These are phyloP conservation scores for Chaetodon trifasciatus DNA, from an alignment of 2,797 vertebrate genomes.

Conservation along the genomic window DNA sequence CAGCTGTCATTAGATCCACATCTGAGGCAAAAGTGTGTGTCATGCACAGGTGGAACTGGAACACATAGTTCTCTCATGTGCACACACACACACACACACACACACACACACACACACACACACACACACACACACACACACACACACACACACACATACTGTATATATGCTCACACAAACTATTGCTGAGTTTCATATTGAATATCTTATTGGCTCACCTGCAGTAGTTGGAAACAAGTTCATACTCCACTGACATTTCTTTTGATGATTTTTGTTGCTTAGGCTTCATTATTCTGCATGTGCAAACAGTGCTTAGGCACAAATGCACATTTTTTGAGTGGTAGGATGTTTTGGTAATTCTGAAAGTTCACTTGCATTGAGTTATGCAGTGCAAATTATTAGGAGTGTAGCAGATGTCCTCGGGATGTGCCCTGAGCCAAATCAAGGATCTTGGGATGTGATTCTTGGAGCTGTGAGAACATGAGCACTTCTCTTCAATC, in stretches of 20 bases:
- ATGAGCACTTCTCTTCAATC: constrained; percentile 3
- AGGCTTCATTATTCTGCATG: constrained; percentile 9
- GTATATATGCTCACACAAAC: background rate
- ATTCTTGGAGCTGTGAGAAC: constrained; percentile 24
- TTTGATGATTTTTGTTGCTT: constrained; percentile 10
- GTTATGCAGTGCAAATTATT: constrained; percentile 59
- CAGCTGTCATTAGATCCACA: constrained; percentile 46
- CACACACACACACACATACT: background rate
- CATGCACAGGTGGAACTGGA: constrained; percentile 36
- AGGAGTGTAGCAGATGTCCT: constrained; percentile 47
- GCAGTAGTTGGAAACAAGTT: constrained; percentile 14
- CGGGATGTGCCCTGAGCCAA: constrained; percentile 39
- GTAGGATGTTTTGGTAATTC: constrained; percentile 24
- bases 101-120: background rate
- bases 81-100: background rate
- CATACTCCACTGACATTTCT: constrained; percentile 7
- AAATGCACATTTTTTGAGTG: constrained; percentile 26
- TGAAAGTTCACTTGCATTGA: constrained; percentile 48
- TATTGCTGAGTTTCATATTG: constrained; percentile 5
- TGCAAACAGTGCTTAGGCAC: constrained; percentile 7
- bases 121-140: background rate
- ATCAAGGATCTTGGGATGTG: constrained; percentile 21
- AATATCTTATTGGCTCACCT: constrained; percentile 15
- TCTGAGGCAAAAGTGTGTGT: constrained; percentile 51
- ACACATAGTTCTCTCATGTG: background rate